phyloP scores from a whole-genome alignment of 2,888 invertebrate genomes.

The Tipula vernalis region DNA sequence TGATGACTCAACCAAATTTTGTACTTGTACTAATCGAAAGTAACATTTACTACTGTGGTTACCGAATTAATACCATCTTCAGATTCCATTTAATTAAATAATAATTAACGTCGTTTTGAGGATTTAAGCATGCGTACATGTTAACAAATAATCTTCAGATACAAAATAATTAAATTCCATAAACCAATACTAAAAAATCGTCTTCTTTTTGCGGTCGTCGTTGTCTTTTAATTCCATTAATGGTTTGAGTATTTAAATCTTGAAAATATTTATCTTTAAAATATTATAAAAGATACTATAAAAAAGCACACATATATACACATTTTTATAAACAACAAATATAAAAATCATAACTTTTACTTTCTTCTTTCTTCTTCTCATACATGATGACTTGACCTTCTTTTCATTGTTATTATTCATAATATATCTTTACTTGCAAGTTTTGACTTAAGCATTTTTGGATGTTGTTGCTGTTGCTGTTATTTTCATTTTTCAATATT shows the following conservation, averaged over 20 bases:
- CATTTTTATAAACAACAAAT: neutral
- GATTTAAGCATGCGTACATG: too few relatives aligned
- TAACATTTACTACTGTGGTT: neutral
- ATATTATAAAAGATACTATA: neutral
- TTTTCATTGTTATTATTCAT: neutral
- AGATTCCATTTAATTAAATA: too few relatives aligned
- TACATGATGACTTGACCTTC: neutral
- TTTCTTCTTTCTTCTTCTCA: neutral
- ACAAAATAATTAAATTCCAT: too few relatives aligned
- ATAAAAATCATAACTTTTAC: neutral
- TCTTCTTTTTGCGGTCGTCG: neutral
- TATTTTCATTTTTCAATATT: neutral
- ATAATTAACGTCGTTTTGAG: too few relatives aligned
- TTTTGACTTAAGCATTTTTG: neutral
- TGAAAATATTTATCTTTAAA: neutral
- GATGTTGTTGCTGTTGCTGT: neutral
- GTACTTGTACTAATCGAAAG: neutral
- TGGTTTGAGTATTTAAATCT: neutral
- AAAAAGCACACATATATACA: neutral
- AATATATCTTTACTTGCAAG: neutral
- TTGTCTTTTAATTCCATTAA: neutral
- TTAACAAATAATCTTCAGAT: too few relatives aligned
- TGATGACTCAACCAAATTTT: too few relatives aligned
- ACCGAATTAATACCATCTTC: too few relatives aligned
- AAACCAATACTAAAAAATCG: too few relatives aligned